These are phyloP conservation scores for Pachliopta kotzebuea DNA, from an alignment of 2,888 invertebrate genomes.

Conservation along the genomic window DNA sequence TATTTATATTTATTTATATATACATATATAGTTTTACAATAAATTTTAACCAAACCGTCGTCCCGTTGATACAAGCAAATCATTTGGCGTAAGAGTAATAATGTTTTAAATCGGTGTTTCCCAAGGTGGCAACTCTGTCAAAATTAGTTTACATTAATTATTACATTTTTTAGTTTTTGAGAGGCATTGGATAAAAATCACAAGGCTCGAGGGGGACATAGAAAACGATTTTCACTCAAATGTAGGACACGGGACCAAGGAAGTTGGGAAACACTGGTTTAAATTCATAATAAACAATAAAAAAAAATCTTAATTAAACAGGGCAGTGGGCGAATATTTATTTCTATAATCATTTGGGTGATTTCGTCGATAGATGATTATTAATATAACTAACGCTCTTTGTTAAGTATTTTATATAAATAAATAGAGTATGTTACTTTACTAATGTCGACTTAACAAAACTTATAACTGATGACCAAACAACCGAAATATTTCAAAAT, in stretches of 20 bases:
- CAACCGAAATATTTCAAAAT: slow-evolving; percentile 33
- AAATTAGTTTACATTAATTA: no score
- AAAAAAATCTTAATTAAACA: slow-evolving; percentile 25
- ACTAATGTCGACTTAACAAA: neutral
- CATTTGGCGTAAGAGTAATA: slow-evolving; percentile 14
- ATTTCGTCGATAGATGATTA: neutral
- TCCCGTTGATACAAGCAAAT: slow-evolving; percentile 2
- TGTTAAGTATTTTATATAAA: neutral
- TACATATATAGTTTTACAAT: neutral
- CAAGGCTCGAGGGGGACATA: no score
- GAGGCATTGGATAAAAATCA: no score
- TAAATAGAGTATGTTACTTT: neutral
- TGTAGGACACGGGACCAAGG: no score
- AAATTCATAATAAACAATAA: slow-evolving; percentile 17
- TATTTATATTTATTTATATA: no score
- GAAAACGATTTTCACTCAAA: no score
- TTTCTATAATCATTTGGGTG: neutral
- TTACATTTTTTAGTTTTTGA: no score
- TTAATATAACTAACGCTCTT: neutral
- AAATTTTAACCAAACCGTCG: slow-evolving; percentile 1
- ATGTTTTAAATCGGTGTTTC: no score
- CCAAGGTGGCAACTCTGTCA: no score
- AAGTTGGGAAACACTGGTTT: no score
- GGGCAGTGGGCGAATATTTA: slow-evolving; percentile 23
- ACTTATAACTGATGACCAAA: slow-evolving; percentile 2